Conservation (phyloP, 2,113 vertebrate species). For the Cololabis saira region DNA sequence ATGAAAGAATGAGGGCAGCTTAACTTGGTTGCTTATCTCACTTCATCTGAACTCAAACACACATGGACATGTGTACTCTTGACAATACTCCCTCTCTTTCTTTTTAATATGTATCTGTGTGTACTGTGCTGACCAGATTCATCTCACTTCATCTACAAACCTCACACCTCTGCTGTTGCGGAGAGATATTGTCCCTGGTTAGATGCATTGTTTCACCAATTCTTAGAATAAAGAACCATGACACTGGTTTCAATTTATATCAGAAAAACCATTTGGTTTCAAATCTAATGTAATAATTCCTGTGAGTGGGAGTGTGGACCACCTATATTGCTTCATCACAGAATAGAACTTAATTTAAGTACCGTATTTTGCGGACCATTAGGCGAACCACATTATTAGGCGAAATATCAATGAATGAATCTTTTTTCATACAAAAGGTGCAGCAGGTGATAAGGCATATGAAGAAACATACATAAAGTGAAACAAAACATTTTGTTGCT, state of each 20-base stretch:
- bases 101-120: neutral
- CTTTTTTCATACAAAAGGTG: too few relatives aligned
- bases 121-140: conserved; percentile 5
- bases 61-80: conserved; percentile 1
- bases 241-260: conserved; percentile 24
- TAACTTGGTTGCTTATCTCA: conserved; percentile 55
- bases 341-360: conserved; percentile 26
- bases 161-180: conserved; percentile 7
- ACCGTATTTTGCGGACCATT: too few relatives aligned
- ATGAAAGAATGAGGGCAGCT: conserved; percentile 63
- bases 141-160: neutral
- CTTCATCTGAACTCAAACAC: conserved; percentile 38
- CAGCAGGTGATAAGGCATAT: too few relatives aligned
- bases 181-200: neutral
- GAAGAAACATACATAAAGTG: too few relatives aligned
- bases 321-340: conserved; percentile 34
- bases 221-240: conserved; percentile 1
- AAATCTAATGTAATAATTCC: conserved; percentile 25
- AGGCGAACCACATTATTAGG: too few relatives aligned
- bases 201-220: conserved; percentile 6
- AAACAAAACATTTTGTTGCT: conserved; percentile 14
- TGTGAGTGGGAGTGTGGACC: conserved; percentile 14
- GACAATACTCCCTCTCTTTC: conserved; percentile 16
- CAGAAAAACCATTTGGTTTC: conserved; percentile 34
- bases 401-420: too few relatives aligned